phyloP scores from a whole-genome alignment of 2,888 invertebrate genomes.

The Zele albiditarsus region DNA sequence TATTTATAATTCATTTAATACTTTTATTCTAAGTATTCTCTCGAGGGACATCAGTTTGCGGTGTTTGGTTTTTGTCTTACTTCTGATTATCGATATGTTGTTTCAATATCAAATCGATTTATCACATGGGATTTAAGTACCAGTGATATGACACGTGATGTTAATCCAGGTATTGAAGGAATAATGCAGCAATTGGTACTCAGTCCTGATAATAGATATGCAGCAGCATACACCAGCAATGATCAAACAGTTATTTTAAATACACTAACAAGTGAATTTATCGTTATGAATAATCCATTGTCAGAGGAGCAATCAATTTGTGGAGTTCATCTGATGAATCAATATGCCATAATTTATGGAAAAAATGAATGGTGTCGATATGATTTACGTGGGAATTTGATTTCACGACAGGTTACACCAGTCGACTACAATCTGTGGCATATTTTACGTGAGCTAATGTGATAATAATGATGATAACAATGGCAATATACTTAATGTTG shows the following conservation, averaged over 20 bases:
- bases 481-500: too few relatives aligned
- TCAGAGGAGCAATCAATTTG: slow-evolving; percentile 79
- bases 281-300: slow-evolving; percentile 89
- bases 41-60: slow-evolving; percentile 98
- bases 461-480: slow-evolving; percentile 22
- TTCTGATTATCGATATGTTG: slow-evolving; percentile 92
- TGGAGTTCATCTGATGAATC: slow-evolving; percentile 80
- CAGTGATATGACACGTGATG: slow-evolving; percentile 93
- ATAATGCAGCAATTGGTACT: slow-evolving; percentile 95
- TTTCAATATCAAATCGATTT: slow-evolving; percentile 96
- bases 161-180: slow-evolving; percentile 94
- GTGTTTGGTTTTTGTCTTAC: slow-evolving; percentile 94
- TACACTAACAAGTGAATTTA: slow-evolving; percentile 94
- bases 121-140: slow-evolving; percentile 98
- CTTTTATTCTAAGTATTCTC: slow-evolving; percentile 82
- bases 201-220: slow-evolving; percentile 96
- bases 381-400: slow-evolving; percentile 84
- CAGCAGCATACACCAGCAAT: slow-evolving; percentile 96
- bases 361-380: slow-evolving; percentile 84
- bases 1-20: not conserved
- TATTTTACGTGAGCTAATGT: slow-evolving; percentile 78
- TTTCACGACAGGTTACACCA: slow-evolving; percentile 77
- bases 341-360: slow-evolving; percentile 86
- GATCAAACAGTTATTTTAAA: slow-evolving; percentile 93
- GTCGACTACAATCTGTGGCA: slow-evolving; percentile 80